These are phyloP conservation scores for Callithrix jacchus DNA, from an alignment of 2,113 vertebrate genomes.

Conservation along the genomic window DNA sequence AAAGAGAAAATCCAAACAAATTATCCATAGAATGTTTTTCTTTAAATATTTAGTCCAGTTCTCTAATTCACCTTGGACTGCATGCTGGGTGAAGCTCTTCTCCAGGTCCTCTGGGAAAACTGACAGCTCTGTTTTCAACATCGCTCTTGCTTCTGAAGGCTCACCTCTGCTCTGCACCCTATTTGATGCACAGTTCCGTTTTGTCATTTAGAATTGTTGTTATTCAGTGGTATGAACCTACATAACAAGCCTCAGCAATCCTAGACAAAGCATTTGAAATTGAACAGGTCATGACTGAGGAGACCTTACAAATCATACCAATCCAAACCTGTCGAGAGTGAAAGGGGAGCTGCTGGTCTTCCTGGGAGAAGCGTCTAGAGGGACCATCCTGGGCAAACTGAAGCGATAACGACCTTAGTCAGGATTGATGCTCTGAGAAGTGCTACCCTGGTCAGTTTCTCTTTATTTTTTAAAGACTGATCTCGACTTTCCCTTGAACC, in stretches of 20 bases:
- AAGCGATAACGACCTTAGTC: not conserved
- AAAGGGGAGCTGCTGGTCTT: not conserved
- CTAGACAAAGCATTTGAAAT: not conserved
- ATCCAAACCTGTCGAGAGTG: not conserved
- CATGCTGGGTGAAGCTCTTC: not conserved
- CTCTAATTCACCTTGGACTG: not conserved
- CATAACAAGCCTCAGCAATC: not conserved
- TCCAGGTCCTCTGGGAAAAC: not conserved
- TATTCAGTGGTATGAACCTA: not conserved
- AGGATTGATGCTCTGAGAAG: not conserved
- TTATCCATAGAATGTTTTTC: not conserved
- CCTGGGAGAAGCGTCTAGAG: not conserved
- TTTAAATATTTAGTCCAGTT: not conserved
- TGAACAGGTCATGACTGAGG: not conserved
- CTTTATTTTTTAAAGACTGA: not conserved
- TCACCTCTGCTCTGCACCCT: not conserved
- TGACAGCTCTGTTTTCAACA: not conserved
- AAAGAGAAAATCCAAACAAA: not conserved
- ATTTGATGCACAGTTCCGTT: not conserved
- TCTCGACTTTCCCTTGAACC: not conserved
- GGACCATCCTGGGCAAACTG: not conserved
- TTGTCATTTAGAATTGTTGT: not conserved
- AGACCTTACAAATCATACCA: not conserved
- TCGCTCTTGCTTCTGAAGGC: not conserved
- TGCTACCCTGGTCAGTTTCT: not conserved